phyloP scores from a whole-genome alignment of 2,113 vertebrate species.

The Equus przewalskii region DNA sequence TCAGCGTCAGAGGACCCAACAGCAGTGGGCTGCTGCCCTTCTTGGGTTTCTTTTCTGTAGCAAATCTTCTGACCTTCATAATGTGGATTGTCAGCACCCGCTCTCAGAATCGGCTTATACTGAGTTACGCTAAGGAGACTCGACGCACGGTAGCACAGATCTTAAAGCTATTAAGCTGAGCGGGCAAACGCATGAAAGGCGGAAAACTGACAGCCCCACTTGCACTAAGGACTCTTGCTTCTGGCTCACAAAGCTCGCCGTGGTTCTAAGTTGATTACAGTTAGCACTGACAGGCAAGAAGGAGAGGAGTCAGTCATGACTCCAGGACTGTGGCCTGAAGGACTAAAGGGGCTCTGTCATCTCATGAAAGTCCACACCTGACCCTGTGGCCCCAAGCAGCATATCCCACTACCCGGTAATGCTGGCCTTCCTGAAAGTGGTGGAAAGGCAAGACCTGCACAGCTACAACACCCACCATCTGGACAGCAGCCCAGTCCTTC shows the following conservation, averaged over 20 bases:
- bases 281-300: background rate
- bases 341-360: background rate
- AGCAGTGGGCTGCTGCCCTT: background rate
- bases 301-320: background rate
- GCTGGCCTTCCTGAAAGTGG: background rate
- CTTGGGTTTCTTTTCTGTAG: background rate
- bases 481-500: background rate
- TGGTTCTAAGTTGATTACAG: background rate
- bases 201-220: background rate
- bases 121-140: constrained; percentile 81
- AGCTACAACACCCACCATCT: background rate
- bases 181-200: background rate
- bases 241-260: background rate
- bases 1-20: background rate
- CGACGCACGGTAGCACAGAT: constrained; percentile 62
- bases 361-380: background rate
- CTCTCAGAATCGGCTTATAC: constrained; percentile 84
- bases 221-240: background rate
- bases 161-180: constrained; percentile 72
- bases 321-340: background rate
- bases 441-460: background rate
- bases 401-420: rapidly evolving
- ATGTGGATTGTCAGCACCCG: constrained; percentile 43
- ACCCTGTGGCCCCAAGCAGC: background rate
- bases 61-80: constrained; percentile 53